phyloP scores from a whole-genome alignment of 1,140 invertebrate species.

The Leptinotarsa defecta region DNA sequence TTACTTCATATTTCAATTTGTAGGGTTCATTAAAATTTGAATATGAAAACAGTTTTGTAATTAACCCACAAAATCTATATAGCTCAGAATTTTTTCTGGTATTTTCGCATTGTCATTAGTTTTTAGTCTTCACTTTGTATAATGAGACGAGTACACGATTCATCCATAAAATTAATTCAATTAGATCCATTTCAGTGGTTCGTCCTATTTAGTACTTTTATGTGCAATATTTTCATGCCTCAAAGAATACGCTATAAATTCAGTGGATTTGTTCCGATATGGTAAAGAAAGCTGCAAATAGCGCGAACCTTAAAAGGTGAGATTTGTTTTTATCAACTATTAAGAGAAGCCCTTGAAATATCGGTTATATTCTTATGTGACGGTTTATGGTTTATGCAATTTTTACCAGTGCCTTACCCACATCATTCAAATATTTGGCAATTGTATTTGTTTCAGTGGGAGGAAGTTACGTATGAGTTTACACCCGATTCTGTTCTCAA shows the following conservation, averaged over 20 bases:
- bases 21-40: no score
- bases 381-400: slow-evolving; percentile 11
- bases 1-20: no score
- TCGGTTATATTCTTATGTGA: slow-evolving; percentile 4
- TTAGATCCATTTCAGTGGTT: neutral
- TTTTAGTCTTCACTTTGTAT: no score
- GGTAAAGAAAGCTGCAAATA: neutral
- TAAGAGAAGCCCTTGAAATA: neutral
- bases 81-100: no score
- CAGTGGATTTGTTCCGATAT: neutral
- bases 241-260: slow-evolving; percentile 1
- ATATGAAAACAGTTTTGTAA: no score
- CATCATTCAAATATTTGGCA: slow-evolving; percentile 15
- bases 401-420: neutral
- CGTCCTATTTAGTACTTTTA: neutral
- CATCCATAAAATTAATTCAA: neutral
- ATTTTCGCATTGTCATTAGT: no score
- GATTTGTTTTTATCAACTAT: neutral
- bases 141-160: neutral
- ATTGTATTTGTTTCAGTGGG: slow-evolving; percentile 12
- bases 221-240: neutral
- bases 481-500: neutral
- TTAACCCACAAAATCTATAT: no score
- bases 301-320: neutral
- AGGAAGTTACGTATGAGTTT: neutral